Conservation (phyloP, 2,888 invertebrate species). For the Tolmerus cingulatus region DNA sequence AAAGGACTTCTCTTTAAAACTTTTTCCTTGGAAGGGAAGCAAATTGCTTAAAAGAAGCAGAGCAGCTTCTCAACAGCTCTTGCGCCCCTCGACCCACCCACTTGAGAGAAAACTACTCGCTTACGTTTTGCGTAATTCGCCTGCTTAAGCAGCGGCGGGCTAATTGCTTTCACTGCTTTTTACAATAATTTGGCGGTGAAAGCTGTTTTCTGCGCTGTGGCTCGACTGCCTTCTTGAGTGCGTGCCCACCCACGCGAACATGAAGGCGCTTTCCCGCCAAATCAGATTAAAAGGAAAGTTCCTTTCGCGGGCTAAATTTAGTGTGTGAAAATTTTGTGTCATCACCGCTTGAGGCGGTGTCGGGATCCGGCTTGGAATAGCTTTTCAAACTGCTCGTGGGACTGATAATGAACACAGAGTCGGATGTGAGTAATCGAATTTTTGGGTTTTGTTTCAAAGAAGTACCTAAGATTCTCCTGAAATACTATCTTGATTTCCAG, state of each 20-base stretch:
- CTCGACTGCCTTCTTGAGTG: background rate
- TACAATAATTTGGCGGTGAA: background rate
- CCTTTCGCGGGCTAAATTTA: background rate
- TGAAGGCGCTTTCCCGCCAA: background rate
- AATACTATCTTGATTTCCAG: background rate
- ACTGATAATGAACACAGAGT: background rate
- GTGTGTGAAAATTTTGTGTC: background rate
- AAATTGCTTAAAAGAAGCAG: background rate
- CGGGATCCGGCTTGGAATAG: background rate
- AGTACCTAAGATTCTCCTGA: background rate
- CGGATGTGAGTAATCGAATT: background rate
- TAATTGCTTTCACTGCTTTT: background rate
- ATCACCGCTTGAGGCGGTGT: background rate
- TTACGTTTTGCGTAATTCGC: background rate
- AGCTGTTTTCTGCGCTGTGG: background rate
- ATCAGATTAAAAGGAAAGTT: background rate
- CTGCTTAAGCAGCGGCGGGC: background rate
- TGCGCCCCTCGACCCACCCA: background rate
- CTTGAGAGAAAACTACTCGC: background rate
- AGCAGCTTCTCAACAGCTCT: background rate
- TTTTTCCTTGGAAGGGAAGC: background rate
- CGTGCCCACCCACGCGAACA: background rate
- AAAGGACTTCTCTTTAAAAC: background rate
- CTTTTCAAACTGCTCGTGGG: background rate
- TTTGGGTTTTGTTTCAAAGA: background rate